Percentiles rank a stretch among this genome's conserved stretches.
These are phyloP conservation scores for Antechinus stuartii DNA, from an alignment of 2,113 vertebrate species.

Conservation along the genomic window DNA sequence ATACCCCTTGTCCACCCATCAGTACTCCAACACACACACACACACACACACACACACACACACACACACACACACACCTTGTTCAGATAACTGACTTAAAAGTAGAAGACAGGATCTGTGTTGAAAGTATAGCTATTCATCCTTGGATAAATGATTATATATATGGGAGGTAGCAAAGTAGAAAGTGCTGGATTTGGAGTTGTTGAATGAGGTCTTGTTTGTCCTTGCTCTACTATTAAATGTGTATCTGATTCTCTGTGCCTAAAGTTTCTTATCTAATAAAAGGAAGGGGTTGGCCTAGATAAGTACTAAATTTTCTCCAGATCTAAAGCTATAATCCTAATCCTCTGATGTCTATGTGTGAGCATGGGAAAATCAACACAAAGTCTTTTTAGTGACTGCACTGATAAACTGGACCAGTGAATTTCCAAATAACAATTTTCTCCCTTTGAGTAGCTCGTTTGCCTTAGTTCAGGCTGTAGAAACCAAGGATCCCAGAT, in stretches of 20 bases:
- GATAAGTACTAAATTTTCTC: neutral
- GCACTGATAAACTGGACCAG: neutral
- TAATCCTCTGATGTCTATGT: neutral
- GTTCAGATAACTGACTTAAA: neutral
- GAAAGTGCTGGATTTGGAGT: neutral
- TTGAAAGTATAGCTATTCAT: neutral
- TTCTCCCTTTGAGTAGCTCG: neutral
- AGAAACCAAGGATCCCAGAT: neutral
- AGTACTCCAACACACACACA: too few relatives aligned
- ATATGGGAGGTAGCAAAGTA: neutral
- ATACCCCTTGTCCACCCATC: neutral
- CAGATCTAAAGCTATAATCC: neutral
- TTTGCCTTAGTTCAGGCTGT: neutral
- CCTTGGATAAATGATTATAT: neutral
- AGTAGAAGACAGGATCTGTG: neutral
- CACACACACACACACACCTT: neutral
- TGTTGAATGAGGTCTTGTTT: neutral
- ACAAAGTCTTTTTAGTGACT: neutral
- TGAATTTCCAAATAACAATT: neutral
- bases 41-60: neutral
- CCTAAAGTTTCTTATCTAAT: neutral
- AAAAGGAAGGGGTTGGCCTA: neutral
- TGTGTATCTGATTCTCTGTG: neutral
- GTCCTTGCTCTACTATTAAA: neutral
- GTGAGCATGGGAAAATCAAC: neutral